These are phyloP conservation scores for Atherinosoma microstoma DNA, from an alignment of 2,797 vertebrate species.

Conservation along the genomic window DNA sequence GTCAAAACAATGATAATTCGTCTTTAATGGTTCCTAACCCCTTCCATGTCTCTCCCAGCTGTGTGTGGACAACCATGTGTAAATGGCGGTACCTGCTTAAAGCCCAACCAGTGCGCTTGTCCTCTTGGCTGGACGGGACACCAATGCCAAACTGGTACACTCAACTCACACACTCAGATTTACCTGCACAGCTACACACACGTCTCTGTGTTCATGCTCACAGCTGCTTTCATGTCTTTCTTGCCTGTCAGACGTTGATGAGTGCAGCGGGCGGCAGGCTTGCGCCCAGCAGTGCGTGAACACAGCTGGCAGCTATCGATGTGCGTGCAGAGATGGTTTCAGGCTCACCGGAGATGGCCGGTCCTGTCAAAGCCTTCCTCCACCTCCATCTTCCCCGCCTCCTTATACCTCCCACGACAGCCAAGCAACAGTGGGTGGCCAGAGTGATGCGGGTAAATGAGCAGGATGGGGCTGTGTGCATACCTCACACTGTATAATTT, in stretches of 20 bases:
- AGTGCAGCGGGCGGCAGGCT: constrained; percentile 78
- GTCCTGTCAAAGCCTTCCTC: constrained; percentile 73
- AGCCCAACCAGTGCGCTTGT: constrained; percentile 87
- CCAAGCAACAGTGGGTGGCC: constrained; percentile 56
- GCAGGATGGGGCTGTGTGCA: constrained; percentile 1
- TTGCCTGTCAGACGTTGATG: constrained; percentile 87
- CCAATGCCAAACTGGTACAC: constrained; percentile 89
- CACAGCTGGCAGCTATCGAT: constrained; percentile 87
- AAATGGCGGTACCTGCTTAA: constrained; percentile 87
- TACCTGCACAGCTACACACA: constrained; percentile 4
- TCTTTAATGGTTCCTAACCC: neutral
- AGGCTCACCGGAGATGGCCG: constrained; percentile 71
- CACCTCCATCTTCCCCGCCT: constrained; percentile 27
- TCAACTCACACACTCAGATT: constrained; percentile 7
- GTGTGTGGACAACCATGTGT: constrained; percentile 86
- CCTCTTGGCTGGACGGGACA: constrained; percentile 85
- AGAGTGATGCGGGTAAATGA: constrained; percentile 68
- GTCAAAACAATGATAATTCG: neutral
- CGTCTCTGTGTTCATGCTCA: neutral
- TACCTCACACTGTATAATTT: constrained; percentile 5
- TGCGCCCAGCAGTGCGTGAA: constrained; percentile 89
- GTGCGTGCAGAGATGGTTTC: constrained; percentile 84
- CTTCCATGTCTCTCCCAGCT: constrained; percentile 73
- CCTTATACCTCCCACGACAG: constrained; percentile 43
- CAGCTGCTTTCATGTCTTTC: neutral